Evolutionary conservation across 2,888 invertebrate genomes (phyloP).

Genomic region (Tridacna crocea): DNA sequence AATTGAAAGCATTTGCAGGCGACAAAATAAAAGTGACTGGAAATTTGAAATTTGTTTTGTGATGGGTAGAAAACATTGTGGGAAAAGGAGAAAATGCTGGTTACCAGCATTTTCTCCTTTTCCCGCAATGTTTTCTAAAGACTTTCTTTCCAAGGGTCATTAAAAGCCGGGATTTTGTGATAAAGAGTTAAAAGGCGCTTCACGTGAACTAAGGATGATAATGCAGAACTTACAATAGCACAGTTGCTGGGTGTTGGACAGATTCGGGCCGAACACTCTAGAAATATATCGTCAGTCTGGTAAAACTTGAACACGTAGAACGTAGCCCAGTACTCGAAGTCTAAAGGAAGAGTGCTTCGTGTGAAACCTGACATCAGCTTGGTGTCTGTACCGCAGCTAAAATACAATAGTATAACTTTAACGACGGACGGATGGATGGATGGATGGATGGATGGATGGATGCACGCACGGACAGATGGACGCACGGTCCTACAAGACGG

Average conservation of each 20-base stretch:
- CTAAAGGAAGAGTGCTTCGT: background rate
- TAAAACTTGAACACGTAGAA: constrained; percentile 18
- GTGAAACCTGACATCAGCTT: constrained; percentile 10
- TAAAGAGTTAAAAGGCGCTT: too few species aligned
- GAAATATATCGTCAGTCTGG: background rate
- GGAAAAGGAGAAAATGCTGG: constrained; percentile 1
- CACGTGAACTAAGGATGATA: too few species aligned
- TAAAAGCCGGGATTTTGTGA: too few species aligned
- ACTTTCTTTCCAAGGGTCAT: too few species aligned
- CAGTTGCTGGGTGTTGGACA: background rate
- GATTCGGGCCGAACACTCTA: constrained; percentile 1
- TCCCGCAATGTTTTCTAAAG: background rate
- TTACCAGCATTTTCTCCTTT: background rate
- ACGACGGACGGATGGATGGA: too few species aligned
- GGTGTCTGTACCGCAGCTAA: constrained; percentile 1
- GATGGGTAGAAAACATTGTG: background rate
- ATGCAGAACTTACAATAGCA: background rate
- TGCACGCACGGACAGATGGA: too few species aligned
- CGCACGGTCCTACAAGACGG: too few species aligned
- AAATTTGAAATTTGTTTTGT: background rate
- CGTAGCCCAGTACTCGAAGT: background rate
- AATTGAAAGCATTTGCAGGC: too few species aligned
- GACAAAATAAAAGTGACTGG: too few species aligned
- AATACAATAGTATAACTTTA: background rate
- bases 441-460: too few species aligned